Evolutionary conservation across 2,113 vertebrate genomes (phyloP).

Genomic region (Holacanthus passer): DNA sequence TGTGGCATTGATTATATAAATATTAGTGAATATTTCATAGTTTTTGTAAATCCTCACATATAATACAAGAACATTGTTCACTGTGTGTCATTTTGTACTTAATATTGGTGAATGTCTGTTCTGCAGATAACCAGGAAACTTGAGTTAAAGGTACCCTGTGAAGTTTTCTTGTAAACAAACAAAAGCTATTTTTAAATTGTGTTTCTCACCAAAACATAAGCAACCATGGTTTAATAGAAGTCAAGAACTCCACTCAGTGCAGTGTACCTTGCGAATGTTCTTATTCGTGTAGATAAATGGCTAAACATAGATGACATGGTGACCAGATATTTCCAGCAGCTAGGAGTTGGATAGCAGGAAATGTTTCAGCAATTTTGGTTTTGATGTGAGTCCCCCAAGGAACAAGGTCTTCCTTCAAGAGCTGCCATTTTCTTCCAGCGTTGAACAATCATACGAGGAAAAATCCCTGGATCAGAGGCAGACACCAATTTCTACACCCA

Average conservation of each 20-base stretch:
- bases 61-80: no score
- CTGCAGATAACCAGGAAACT: neutral
- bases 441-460: neutral
- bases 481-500: slow-evolving; percentile 16
- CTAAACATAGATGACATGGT: neutral
- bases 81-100: no score
- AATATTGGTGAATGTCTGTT: neutral
- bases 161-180: neutral
- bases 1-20: neutral
- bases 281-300: neutral
- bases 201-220: neutral
- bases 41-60: neutral
- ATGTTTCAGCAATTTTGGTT: neutral
- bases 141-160: neutral
- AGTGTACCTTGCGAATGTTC: neutral
- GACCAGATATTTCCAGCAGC: neutral
- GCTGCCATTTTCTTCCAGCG: neutral
- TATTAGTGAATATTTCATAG: neutral
- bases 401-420: neutral
- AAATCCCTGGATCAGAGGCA: slow-evolving; percentile 30
- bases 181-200: no score
- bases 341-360: neutral
- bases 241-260: neutral
- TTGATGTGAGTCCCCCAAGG: neutral
- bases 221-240: neutral